Base-by-base conservation (phyloP, 2,797 vertebrate species). In the Clarias platycephalus region DNA sequence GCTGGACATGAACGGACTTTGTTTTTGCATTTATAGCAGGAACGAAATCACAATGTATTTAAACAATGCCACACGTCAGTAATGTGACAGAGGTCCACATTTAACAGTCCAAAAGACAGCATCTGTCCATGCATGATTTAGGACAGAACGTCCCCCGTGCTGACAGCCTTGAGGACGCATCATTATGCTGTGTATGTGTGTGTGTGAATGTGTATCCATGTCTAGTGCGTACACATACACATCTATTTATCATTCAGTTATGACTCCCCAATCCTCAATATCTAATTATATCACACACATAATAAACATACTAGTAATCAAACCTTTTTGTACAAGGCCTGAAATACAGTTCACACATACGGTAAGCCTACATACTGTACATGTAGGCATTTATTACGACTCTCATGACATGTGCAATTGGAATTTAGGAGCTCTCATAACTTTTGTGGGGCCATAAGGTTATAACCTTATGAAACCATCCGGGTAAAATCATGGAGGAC, bases 61-160 rank as follows among this genome's bases (percentile, higher is more conserved):
- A 57, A 85, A 71, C 74, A 60, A 84, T 40, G 82, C 34, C 72
- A 76, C 81, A 70, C 68, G 84, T 85, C 71, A 72, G 84, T 71
- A 80, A 22, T 26, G 75, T 80, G 71, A 82, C 10, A 81, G 78
- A 60, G 26, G 53, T 57, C 72, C 70, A 80, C 58, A 31, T 63
- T 68, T 78, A 66, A 80, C 79, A 74, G 70, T 74, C 75, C 83
- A 79, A 83, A 62, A 82, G 31, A 31, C 85, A 80, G 55, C 85
- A 86, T 76, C 81, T 86, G 83, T 66, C 58, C 81, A 81, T 85
- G 70, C 74, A 62, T 85, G 71, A 88, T 66, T 76, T 84, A 82
- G 85, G 64, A 58, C 5, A 57, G 78, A 85, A 86, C 83, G 67
- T 37, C 66, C 62, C 71, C 76, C 53, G 60, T 24, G 62, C 72